phyloP scores from a whole-genome alignment of 2,113 vertebrate species.

The Apaloderma vittatum region DNA sequence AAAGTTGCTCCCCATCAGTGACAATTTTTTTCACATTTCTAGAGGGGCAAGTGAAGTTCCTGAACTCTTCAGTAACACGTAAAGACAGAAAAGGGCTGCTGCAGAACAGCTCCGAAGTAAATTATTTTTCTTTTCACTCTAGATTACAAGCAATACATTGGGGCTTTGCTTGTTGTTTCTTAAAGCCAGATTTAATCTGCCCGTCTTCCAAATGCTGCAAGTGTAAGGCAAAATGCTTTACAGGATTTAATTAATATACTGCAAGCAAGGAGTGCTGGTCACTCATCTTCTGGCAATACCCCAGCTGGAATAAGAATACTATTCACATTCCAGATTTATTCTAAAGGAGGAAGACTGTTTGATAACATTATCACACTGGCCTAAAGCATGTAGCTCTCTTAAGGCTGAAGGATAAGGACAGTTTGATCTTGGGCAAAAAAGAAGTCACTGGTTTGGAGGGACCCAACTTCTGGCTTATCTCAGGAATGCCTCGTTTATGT shows the following conservation, averaged over 20 bases:
- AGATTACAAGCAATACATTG: neutral
- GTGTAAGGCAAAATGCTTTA: neutral
- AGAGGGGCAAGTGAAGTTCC: neutral
- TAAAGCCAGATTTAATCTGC: conserved; percentile 32
- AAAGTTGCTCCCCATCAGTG: neutral
- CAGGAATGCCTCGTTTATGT: too few relatives aligned
- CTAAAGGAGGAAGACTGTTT: conserved; percentile 34
- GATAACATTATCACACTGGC: neutral
- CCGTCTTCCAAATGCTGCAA: conserved; percentile 1
- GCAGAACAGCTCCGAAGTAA: neutral
- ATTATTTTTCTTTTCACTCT: neutral
- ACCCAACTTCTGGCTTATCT: neutral
- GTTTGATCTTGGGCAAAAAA: neutral
- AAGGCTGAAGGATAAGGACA: neutral
- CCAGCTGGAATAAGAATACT: conserved; percentile 3
- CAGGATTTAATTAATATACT: neutral
- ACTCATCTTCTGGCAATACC: neutral
- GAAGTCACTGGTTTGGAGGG: neutral
- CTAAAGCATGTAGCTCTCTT: neutral
- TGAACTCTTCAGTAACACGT: neutral
- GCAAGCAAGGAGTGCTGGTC: neutral
- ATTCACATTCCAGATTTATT: conserved; percentile 34
- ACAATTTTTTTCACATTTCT: neutral
- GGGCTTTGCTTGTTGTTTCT: neutral
- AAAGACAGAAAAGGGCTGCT: neutral